phyloP scores from a whole-genome alignment of 2,797 vertebrate species.

The Peromyscus eremicus region DNA sequence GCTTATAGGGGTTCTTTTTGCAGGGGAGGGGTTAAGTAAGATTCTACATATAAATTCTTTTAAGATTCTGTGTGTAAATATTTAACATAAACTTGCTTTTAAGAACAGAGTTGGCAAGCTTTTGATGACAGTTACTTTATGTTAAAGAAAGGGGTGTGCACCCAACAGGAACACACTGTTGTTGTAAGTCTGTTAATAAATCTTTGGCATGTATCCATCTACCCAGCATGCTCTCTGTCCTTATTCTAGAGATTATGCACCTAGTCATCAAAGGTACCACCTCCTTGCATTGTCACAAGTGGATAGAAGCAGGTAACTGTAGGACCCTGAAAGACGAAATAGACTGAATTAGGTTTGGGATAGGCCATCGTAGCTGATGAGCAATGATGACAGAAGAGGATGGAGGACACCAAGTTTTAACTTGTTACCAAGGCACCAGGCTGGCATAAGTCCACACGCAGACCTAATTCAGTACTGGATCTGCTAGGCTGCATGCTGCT shows the following conservation, averaged over 20 bases:
- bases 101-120: not conserved
- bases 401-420: not conserved
- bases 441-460: not conserved
- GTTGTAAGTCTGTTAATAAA: not conserved
- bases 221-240: not conserved
- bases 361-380: not conserved
- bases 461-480: not conserved
- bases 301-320: not conserved
- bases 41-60: not conserved
- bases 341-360: not conserved
- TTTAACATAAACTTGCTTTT: constrained; percentile 19
- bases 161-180: not conserved
- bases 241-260: not conserved
- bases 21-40: not conserved
- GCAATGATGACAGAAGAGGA: not conserved
- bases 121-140: not conserved
- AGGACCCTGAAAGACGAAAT: not conserved
- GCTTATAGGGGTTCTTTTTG: not conserved
- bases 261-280: not conserved
- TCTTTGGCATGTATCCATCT: not conserved
- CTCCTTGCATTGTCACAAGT: not conserved
- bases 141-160: not conserved
- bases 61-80: not conserved
- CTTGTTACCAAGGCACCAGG: not conserved
- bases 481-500: not conserved